Percentiles rank a stretch among this genome's conserved stretches.
phyloP scores from a whole-genome alignment of 2,888 invertebrate genomes.

The Apamea crenata region DNA sequence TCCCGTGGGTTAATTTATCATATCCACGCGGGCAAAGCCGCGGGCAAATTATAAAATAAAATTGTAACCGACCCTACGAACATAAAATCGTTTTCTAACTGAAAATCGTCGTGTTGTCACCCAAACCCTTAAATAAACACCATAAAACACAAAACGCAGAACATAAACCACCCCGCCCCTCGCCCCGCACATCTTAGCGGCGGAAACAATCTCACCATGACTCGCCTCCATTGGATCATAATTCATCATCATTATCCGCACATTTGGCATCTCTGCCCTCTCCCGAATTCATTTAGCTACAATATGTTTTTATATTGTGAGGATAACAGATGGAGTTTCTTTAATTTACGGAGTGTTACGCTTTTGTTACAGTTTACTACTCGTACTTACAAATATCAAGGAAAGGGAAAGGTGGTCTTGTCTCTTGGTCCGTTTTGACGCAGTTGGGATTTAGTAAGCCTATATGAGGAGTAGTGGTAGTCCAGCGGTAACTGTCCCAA shows the following conservation, averaged over 20 bases:
- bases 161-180: constrained; percentile 16
- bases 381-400: background rate
- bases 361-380: constrained; percentile 27
- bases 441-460: background rate
- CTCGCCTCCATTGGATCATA: constrained; percentile 71
- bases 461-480: too few relatives aligned
- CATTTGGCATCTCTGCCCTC: constrained; percentile 70
- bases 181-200: constrained; percentile 17
- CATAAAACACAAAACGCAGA: constrained; percentile 22
- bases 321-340: constrained; percentile 61
- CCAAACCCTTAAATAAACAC: constrained; percentile 27
- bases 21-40: too few relatives aligned
- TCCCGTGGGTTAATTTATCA: background rate
- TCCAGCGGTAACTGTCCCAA: too few relatives aligned
- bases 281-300: constrained; percentile 67
- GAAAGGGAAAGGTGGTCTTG: too few relatives aligned
- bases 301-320: constrained; percentile 68
- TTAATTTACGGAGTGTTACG: constrained; percentile 54
- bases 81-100: background rate
- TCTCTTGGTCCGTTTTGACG: background rate
- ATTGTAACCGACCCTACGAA: background rate
- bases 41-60: background rate
- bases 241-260: constrained; percentile 77
- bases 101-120: constrained; percentile 14
- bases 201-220: constrained; percentile 59